Percentiles rank a stretch among this genome's conserved stretches.
Conservation (phyloP, 2,113 vertebrate genomes). For the Hyperopisus bebe region DNA sequence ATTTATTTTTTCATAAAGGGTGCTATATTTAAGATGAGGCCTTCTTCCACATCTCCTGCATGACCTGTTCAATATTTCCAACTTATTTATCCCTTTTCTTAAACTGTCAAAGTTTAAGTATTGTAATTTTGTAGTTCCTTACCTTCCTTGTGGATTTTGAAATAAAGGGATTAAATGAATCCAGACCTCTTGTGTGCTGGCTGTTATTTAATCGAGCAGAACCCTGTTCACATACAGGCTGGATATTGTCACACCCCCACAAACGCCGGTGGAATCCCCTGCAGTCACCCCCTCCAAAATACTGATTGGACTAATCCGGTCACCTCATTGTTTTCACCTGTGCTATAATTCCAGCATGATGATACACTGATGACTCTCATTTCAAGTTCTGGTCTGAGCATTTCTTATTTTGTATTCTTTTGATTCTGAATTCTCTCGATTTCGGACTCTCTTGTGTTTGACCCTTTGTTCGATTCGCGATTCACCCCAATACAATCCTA, state of each 20-base stretch:
- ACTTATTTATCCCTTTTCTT: slow-evolving; percentile 54
- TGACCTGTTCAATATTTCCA: slow-evolving; percentile 71
- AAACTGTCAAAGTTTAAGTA: slow-evolving; percentile 56
- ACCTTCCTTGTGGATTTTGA: slow-evolving; percentile 60
- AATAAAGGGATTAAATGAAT: slow-evolving; percentile 62
- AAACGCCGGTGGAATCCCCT: neutral
- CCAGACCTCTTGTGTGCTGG: slow-evolving; percentile 31
- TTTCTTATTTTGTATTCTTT: neutral
- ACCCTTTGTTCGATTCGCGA: neutral
- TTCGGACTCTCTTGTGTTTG: neutral
- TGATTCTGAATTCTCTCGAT: neutral
- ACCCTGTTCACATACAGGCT: neutral
- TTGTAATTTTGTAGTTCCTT: slow-evolving; percentile 65
- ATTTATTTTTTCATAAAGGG: slow-evolving; percentile 70
- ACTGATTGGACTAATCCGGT: neutral
- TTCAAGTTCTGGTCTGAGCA: neutral
- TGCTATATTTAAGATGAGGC: slow-evolving; percentile 67
- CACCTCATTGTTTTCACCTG: neutral
- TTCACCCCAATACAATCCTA: neutral
- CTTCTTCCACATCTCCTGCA: slow-evolving; percentile 76
- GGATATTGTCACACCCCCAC: neutral
- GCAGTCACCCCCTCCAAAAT: neutral
- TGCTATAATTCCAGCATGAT: neutral
- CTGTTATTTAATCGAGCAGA: neutral
- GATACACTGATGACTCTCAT: neutral